These are phyloP conservation scores for Esperia sulphurella DNA, from an alignment of 2,888 invertebrate genomes.

Conservation along the genomic window DNA sequence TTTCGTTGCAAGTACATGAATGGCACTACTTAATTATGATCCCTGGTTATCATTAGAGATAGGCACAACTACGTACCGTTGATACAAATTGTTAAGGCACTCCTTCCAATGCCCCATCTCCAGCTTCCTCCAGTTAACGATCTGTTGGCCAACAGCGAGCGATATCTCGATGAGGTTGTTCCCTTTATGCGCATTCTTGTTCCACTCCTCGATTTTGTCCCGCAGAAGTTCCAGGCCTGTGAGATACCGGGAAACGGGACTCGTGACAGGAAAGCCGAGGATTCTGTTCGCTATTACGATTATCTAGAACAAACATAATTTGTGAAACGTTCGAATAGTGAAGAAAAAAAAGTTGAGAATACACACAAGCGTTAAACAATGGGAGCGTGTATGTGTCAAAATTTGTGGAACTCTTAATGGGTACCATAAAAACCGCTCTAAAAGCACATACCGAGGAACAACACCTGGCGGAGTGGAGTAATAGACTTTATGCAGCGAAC, in stretches of 20 bases:
- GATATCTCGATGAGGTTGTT: slow-evolving; percentile 89
- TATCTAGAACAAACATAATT: slow-evolving; percentile 76
- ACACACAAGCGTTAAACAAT: too few relatives aligned
- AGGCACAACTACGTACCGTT: slow-evolving; percentile 56
- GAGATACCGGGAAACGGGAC: slow-evolving; percentile 92
- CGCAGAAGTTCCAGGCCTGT: slow-evolving; percentile 94
- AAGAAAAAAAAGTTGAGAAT: too few relatives aligned
- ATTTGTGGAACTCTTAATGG: too few relatives aligned
- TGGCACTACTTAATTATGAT: too few relatives aligned
- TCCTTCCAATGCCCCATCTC: slow-evolving; percentile 94
- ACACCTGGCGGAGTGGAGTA: too few relatives aligned
- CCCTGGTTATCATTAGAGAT: too few relatives aligned
- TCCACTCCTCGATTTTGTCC: slow-evolving; percentile 93
- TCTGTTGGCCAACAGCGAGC: slow-evolving; percentile 86
- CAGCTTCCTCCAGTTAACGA: slow-evolving; percentile 94
- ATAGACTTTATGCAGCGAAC: too few relatives aligned
- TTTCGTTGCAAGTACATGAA: too few relatives aligned
- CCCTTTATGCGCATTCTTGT: slow-evolving; percentile 91
- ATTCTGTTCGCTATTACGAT: slow-evolving; percentile 82
- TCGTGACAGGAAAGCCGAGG: slow-evolving; percentile 85
- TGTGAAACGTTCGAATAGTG: too few relatives aligned
- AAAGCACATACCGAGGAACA: too few relatives aligned
- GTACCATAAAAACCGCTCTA: too few relatives aligned
- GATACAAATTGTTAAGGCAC: slow-evolving; percentile 84
- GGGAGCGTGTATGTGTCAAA: too few relatives aligned